Evolutionary conservation across 2,797 vertebrate genomes (phyloP).

Genomic region (Lithobates pipiens): DNA sequence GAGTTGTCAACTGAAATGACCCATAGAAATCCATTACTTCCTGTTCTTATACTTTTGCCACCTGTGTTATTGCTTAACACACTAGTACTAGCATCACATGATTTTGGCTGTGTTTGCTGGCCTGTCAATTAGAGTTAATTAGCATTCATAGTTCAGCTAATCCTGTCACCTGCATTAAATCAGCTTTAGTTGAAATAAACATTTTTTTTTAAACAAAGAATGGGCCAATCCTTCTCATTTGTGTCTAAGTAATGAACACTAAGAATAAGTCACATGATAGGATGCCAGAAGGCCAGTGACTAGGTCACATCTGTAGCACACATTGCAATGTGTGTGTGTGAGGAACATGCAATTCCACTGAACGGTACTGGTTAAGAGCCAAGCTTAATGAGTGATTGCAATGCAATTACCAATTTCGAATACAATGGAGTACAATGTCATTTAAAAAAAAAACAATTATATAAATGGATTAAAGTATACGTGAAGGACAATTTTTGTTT

Average conservation of each 20-base stretch:
- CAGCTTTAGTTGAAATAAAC: conserved; percentile 39
- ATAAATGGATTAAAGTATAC: not conserved
- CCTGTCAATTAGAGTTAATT: conserved; percentile 30
- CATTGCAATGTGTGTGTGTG: not conserved
- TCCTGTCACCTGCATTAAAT: conserved; percentile 48
- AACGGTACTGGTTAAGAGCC: not conserved
- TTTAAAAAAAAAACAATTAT: not conserved
- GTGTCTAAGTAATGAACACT: conserved; percentile 23
- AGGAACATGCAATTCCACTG: not conserved
- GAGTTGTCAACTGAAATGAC: not conserved
- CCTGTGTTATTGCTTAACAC: conserved; percentile 1
- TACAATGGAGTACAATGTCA: not conserved
- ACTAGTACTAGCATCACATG: not conserved
- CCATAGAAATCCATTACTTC: not conserved
- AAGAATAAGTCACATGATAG: conserved; percentile 27
- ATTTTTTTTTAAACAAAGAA: conserved; percentile 22
- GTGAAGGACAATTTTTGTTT: too few relatives aligned
- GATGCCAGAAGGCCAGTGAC: conserved; percentile 20
- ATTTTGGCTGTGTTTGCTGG: conserved; percentile 24
- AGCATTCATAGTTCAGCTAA: conserved; percentile 41
- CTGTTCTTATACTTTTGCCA: conserved; percentile 6
- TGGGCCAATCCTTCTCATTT: conserved; percentile 7
- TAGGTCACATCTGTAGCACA: conserved; percentile 57
- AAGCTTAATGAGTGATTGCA: not conserved
- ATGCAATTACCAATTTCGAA: not conserved